These are phyloP conservation scores for Diaphora mendica DNA, from an alignment of 2,888 invertebrate genomes.

Conservation along the genomic window DNA sequence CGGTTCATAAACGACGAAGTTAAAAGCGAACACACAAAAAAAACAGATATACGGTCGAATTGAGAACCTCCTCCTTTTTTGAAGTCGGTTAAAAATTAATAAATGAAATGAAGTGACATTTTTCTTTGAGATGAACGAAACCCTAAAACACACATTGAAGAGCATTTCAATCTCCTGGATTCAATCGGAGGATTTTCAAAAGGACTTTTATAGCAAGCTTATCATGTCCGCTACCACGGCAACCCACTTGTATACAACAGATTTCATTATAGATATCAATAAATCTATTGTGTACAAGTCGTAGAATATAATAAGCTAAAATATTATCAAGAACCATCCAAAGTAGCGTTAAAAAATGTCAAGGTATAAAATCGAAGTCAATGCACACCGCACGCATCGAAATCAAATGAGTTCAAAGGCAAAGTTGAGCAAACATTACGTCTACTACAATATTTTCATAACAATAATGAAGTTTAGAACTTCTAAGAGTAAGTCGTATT, in stretches of 20 bases:
- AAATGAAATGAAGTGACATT: too few species aligned
- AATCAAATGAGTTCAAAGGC: background rate
- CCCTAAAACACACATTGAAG: background rate
- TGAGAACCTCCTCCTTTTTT: too few species aligned
- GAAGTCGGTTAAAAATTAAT: too few species aligned
- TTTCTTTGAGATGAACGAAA: too few species aligned
- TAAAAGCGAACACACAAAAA: too few species aligned
- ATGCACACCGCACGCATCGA: background rate
- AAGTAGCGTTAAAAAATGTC: background rate
- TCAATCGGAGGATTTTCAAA: background rate
- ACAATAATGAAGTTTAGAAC: background rate
- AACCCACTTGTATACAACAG: background rate
- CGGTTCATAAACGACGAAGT: too few species aligned
- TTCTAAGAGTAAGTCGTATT: background rate
- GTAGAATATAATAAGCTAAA: background rate
- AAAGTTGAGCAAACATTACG: background rate
- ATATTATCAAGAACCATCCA: background rate
- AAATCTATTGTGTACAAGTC: background rate
- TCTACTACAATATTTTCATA: background rate
- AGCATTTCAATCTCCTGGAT: background rate
- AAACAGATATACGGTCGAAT: too few species aligned
- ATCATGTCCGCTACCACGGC: background rate
- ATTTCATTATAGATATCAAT: slow-evolving; percentile 4
- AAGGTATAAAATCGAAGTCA: background rate
- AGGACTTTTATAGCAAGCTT: background rate